Base-by-base conservation (phyloP, 1,140 invertebrate species). In the Zaprionus camerounensis region DNA sequence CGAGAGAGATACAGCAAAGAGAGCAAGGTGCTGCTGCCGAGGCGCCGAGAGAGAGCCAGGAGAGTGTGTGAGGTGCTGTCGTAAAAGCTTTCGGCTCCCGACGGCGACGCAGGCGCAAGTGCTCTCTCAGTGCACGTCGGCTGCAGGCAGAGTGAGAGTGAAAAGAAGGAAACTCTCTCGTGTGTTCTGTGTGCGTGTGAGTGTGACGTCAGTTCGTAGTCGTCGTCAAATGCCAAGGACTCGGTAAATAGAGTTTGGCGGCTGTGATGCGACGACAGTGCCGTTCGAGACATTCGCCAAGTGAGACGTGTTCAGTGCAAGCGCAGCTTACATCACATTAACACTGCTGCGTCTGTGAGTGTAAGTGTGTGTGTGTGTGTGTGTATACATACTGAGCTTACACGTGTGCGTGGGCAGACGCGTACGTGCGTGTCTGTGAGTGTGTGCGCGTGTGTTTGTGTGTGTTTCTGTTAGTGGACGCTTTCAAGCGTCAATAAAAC, bases 181-280 rank as follows among this genome's bases (percentile, higher is more conserved):
- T 51, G 7, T 46, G 41, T 46, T 46, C 5, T n/a, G n/a, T 46
- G 41, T 69, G 66, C 72, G 15, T 13, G 15, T 38, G 78, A 84
- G 84, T 38, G 78, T 90, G 84, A 88, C 84, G 84, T 88, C 84
- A 88, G 66, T 61, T 80, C 66, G 38, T 5, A 34, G 13, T 24
- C 6, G 2, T 69, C 70, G 65, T 71, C 63, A 79, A 85, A 86
- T 88, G 81, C 85, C 85, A 91, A 90, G 85, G 86, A 91, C 85
- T 82, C 64, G 57, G 57, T 38, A 61, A 61, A 59, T 59, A 59
- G 34, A 20, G 22, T 38, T 41, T 28, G 20, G 20, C 12, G 7
- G 34, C 34, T 56, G 28, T 17, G 51, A 56, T 57, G 6, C 36
- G 22, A 34, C 57, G 26, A n/a, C 49, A 88, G 85, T 88, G 76